Evolutionary conservation across 2,888 invertebrate species (phyloP).

Genomic region (Ferrisia virgata): DNA sequence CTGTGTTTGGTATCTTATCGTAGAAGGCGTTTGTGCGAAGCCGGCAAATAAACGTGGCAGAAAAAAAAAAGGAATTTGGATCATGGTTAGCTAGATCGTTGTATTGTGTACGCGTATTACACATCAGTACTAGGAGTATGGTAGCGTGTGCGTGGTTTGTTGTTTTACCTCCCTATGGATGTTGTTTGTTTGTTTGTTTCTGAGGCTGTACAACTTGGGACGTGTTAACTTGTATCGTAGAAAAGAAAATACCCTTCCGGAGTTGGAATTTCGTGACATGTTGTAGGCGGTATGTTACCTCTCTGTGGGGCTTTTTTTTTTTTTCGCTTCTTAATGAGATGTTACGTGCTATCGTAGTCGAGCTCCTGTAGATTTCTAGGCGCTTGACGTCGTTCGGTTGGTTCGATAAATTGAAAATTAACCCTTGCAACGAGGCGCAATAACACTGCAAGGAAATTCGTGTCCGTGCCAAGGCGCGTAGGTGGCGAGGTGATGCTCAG

Average conservation of each 20-base stretch:
- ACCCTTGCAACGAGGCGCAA: too few species aligned
- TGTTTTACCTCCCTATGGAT: background rate
- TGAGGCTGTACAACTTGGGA: background rate
- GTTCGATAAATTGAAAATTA: too few species aligned
- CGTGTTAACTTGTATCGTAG: background rate
- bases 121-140: too few species aligned
- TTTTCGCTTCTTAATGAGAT: slow-evolving; percentile 1
- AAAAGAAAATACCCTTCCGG: background rate
- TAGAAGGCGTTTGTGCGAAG: background rate
- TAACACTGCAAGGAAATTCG: too few species aligned
- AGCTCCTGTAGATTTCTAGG: background rate
- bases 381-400: background rate
- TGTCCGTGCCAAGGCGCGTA: background rate
- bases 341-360: background rate
- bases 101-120: background rate
- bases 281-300: background rate
- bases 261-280: background rate
- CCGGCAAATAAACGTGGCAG: background rate
- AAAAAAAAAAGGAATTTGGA: background rate
- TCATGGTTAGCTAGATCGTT: background rate
- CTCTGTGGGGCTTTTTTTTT: background rate
- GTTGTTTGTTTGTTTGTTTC: background rate
- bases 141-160: background rate
- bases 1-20: background rate
- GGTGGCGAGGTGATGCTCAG: too few species aligned